Evolutionary conservation across 2,797 vertebrate species (phyloP).

Genomic region (Lerista edwardsae): DNA sequence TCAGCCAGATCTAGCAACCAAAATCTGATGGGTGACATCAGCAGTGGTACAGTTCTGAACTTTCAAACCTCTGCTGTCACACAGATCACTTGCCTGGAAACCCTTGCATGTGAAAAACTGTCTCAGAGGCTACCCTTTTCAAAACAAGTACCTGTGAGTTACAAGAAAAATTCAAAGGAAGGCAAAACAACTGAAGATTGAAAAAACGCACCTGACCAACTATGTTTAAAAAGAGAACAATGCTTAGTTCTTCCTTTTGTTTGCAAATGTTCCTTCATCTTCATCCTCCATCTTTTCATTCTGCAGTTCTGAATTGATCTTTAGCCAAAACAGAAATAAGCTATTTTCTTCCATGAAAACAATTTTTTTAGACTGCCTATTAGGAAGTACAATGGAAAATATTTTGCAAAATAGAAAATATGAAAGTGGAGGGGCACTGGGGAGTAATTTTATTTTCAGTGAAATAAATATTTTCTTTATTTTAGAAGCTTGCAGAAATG

Average conservation of each 20-base stretch:
- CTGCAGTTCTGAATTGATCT: slow-evolving; percentile 6
- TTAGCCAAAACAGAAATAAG: slow-evolving; percentile 1
- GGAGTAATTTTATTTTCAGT: not conserved
- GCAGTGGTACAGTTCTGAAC: not conserved
- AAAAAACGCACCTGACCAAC: slow-evolving; percentile 16
- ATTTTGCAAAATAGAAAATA: not conserved
- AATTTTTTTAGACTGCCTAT: not conserved
- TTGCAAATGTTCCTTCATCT: not conserved
- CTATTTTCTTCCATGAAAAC: slow-evolving; percentile 11
- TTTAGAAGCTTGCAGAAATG: not conserved
- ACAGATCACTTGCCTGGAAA: not conserved
- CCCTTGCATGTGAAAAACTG: not conserved
- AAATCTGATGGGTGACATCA: no score
- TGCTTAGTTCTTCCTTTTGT: slow-evolving; percentile 38
- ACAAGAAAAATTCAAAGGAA: not conserved
- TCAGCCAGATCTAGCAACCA: no score
- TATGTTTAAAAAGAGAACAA: not conserved
- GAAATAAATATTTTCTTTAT: not conserved
- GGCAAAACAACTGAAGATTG: not conserved
- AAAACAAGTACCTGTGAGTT: not conserved
- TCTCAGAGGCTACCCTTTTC: not conserved
- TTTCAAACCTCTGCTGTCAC: not conserved
- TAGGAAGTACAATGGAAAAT: not conserved
- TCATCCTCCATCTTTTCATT: not conserved
- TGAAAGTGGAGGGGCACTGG: not conserved